A percentile compares a stretch with the other conserved stretches of the same genome.
Evolutionary conservation across 2,113 vertebrate species (phyloP).

Genomic region (Calypte anna): DNA sequence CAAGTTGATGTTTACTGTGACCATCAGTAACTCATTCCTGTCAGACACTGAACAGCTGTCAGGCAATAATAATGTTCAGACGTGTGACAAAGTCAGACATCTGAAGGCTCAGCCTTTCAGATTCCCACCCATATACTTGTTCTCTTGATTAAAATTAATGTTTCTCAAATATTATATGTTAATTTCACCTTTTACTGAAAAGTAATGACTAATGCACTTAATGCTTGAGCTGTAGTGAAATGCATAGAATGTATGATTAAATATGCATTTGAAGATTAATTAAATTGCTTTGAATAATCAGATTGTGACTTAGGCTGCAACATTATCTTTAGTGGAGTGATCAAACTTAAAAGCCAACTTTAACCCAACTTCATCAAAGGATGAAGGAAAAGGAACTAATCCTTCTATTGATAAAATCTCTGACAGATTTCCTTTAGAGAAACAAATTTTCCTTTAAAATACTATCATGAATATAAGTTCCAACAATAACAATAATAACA

Average conservation of each 20-base stretch:
- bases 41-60: not conserved
- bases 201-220: not conserved
- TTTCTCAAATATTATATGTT: not conserved
- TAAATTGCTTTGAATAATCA: constrained; percentile 2
- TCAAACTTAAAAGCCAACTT: constrained; percentile 2
- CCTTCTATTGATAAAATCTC: not conserved
- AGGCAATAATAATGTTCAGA: not conserved
- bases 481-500: not conserved
- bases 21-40: not conserved
- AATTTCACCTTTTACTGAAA: not conserved
- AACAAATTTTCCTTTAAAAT: not conserved
- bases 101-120: not conserved
- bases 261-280: constrained; percentile 20
- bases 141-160: not conserved
- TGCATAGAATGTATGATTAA: not conserved
- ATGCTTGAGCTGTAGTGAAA: not conserved
- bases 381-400: not conserved
- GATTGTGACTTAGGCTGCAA: not conserved
- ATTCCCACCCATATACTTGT: not conserved
- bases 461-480: not conserved
- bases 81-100: not conserved
- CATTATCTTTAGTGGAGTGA: not conserved
- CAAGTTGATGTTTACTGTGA: not conserved
- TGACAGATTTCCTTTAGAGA: not conserved
- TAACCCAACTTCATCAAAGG: not conserved